Evolutionary conservation across 2,113 vertebrate genomes (phyloP).

Genomic region (Etia nguti): DNA sequence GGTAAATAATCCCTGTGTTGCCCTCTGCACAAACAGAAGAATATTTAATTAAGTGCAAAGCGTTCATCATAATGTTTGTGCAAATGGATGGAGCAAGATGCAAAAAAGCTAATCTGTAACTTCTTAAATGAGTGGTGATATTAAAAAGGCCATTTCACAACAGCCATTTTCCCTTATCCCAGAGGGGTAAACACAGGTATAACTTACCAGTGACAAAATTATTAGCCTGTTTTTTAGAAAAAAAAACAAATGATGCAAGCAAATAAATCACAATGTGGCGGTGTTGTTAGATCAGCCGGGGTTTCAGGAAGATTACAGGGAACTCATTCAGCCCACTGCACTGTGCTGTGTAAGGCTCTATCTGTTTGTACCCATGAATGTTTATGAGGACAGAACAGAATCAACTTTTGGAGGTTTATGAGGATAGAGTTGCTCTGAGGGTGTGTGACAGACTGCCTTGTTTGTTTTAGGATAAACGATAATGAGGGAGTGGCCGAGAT

Average conservation of each 20-base stretch:
- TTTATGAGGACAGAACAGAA: too few species aligned
- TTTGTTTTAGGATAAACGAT: conserved; percentile 85
- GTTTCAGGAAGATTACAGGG: too few species aligned
- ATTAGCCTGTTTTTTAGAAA: neutral
- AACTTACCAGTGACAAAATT: neutral
- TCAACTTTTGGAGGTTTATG: too few species aligned
- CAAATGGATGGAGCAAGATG: too few species aligned
- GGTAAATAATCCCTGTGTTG: too few species aligned
- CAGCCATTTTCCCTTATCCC: neutral
- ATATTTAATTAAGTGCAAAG: too few species aligned
- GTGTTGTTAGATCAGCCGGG: too few species aligned
- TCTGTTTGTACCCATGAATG: neutral
- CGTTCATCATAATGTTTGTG: too few species aligned
- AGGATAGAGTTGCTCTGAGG: neutral
- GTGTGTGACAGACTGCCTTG: neutral
- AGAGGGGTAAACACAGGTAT: neutral
- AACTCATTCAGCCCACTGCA: conserved; percentile 68
- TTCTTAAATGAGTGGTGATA: neutral
- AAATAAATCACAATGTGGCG: neutral
- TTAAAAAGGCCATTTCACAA: neutral
- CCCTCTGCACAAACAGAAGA: too few species aligned
- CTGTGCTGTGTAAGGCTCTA: conserved; percentile 92
- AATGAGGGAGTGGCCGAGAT: conserved; percentile 95
- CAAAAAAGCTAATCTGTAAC: neutral
- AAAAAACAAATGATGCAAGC: neutral